These are phyloP conservation scores for Pampus argenteus DNA, from an alignment of 2,797 vertebrate genomes.

Conservation along the genomic window DNA sequence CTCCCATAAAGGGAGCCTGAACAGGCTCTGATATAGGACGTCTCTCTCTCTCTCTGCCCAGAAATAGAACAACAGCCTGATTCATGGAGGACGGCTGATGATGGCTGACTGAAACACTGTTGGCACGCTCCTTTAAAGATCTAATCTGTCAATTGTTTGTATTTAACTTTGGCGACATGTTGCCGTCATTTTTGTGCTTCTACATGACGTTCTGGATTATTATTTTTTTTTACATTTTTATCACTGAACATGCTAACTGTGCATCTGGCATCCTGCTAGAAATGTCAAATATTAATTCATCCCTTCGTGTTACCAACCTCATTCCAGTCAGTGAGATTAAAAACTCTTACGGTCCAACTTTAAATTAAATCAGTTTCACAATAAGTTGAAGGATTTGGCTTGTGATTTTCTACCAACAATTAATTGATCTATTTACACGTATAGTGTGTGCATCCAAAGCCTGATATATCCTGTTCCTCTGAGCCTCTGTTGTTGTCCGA, in stretches of 20 bases:
- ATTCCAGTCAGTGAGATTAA: background rate
- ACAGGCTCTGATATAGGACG: conserved; percentile 64
- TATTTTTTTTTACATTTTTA: background rate
- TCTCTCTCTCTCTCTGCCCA: conserved; percentile 47
- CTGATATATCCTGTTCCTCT: no score
- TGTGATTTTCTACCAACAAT: no score
- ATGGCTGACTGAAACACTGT: conserved; percentile 52
- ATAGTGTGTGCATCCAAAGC: no score
- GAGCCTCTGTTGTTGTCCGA: no score
- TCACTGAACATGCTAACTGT: background rate
- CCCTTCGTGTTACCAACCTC: background rate
- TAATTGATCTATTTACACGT: no score
- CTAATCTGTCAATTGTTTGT: conserved; percentile 30
- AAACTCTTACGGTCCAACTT: background rate
- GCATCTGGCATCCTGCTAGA: background rate
- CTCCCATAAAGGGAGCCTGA: conserved; percentile 65
- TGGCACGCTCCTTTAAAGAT: conserved; percentile 44
- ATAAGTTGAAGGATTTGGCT: no score
- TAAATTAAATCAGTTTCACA: no score
- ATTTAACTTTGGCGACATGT: background rate
- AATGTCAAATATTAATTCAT: background rate
- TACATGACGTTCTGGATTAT: background rate
- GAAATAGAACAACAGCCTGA: conserved; percentile 71
- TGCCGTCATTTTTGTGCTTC: background rate
- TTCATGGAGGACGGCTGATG: conserved; percentile 55